Percentiles rank a stretch among this genome's conserved stretches.
Evolutionary conservation across 2,888 invertebrate species (phyloP).

Genomic region (Lepas anatifera): DNA sequence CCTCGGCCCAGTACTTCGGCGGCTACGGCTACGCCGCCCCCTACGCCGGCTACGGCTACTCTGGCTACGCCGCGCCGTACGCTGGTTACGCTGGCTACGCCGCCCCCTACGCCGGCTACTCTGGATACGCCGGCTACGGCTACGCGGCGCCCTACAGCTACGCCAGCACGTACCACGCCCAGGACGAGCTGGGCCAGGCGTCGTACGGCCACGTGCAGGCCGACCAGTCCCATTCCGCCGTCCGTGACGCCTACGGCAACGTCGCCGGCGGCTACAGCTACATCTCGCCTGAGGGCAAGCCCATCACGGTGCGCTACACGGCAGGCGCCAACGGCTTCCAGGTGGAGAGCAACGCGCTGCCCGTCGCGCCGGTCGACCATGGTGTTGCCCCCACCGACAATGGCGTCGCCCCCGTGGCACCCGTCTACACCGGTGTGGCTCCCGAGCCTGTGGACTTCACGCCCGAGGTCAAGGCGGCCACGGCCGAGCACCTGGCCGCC

Average conservation of each 20-base stretch:
- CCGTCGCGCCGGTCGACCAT: constrained; percentile 21
- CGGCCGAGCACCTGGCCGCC: constrained; percentile 33
- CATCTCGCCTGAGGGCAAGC: constrained; percentile 37
- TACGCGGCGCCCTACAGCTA: constrained; percentile 24
- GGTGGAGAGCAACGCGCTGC: constrained; percentile 34
- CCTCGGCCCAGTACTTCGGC: not conserved
- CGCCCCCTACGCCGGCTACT: not conserved
- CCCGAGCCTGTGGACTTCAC: constrained; percentile 10
- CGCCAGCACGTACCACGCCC: constrained; percentile 27
- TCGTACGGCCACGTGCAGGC: constrained; percentile 22
- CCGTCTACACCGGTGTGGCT: not conserved
- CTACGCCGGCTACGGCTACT: not conserved
- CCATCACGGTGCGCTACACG: constrained; percentile 35
- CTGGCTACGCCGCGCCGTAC: not conserved
- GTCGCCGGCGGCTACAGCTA: constrained; percentile 38
- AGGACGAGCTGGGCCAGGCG: constrained; percentile 26
- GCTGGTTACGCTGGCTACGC: not conserved
- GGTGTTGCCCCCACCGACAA: constrained; percentile 14
- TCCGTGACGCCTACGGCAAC: constrained; percentile 34
- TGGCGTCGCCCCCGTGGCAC: not conserved
- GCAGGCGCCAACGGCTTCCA: constrained; percentile 36
- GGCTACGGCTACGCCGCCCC: not conserved
- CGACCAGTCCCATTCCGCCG: constrained; percentile 25
- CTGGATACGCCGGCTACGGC: constrained; percentile 1
- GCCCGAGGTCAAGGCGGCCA: constrained; percentile 13